Evolutionary conservation across 2,113 vertebrate species (phyloP).

Genomic region (Gallinago jamesoni): DNA sequence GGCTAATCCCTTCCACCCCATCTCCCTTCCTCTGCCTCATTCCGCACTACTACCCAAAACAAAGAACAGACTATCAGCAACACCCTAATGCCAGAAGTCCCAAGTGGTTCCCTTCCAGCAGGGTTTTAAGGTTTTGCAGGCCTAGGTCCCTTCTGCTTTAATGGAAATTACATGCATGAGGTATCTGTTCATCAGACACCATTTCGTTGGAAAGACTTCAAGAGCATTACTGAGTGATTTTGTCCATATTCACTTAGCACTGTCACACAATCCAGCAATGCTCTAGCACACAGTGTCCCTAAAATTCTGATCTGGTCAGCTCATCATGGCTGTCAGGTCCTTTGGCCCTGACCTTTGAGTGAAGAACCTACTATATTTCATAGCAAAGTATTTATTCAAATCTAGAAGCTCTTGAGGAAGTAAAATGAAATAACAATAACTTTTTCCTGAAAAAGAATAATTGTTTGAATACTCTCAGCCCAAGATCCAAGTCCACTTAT

Average conservation of each 20-base stretch:
- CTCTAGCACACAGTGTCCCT: background rate
- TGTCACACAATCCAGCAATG: background rate
- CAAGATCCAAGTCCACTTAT: background rate
- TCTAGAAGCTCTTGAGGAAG: background rate
- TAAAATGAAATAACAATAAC: background rate
- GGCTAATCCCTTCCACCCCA: constrained; percentile 15
- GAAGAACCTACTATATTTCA: background rate
- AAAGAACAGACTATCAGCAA: background rate
- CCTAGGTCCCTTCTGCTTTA: background rate
- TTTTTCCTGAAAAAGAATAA: background rate
- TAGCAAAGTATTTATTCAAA: background rate
- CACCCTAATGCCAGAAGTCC: background rate
- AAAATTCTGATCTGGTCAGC: background rate
- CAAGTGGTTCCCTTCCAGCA: background rate
- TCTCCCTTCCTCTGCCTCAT: constrained; percentile 11
- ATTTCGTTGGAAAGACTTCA: background rate
- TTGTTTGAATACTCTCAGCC: background rate
- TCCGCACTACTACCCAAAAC: background rate
- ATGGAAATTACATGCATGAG: background rate
- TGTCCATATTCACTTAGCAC: background rate
- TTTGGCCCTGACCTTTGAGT: background rate
- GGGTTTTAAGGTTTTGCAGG: background rate
- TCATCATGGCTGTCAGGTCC: rapidly evolving
- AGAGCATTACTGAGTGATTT: background rate
- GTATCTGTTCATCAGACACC: background rate